Percentiles rank a stretch among this genome's conserved stretches.
Conservation (phyloP, 1,140 invertebrate species). For the Melipona quadrifasciata region DNA sequence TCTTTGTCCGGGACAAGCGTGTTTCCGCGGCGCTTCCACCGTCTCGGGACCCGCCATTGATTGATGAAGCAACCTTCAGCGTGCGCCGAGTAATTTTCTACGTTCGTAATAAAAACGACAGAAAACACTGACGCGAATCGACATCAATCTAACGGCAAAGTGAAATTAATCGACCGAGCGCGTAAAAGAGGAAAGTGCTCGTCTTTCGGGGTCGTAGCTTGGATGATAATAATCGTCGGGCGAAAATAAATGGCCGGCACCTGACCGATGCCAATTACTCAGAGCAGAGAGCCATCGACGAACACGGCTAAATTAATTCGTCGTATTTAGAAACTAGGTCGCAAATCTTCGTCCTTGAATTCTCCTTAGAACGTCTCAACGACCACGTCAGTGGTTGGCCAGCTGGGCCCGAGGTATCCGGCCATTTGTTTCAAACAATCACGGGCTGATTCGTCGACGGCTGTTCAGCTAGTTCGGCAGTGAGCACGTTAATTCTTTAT, state of each 20-base stretch:
- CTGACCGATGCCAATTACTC: not conserved
- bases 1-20: not conserved
- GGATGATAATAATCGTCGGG: not conserved
- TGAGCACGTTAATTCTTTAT: slow-evolving; percentile 70
- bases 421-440: slow-evolving; percentile 59
- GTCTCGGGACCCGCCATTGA: not conserved
- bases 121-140: not conserved
- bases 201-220: not conserved
- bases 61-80: not conserved
- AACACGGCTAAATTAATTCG: slow-evolving; percentile 21
- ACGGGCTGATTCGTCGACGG: slow-evolving; percentile 31
- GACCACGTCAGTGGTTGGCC: too few relatives aligned
- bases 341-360: slow-evolving; percentile 27
- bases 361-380: slow-evolving; percentile 38
- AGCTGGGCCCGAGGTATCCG: not conserved
- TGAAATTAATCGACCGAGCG: not conserved
- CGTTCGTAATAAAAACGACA: not conserved
- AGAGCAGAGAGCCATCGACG: not conserved
- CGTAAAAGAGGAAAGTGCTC: not conserved
- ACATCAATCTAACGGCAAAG: not conserved
- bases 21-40: not conserved
- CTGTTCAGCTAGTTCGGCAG: slow-evolving; percentile 9
- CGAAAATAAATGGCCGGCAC: slow-evolving; percentile 6
- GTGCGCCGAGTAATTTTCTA: not conserved
- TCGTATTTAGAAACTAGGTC: slow-evolving; percentile 26